phyloP scores from a whole-genome alignment of 2,888 invertebrate genomes.

The Kuschelorhynchus macadamiae region DNA sequence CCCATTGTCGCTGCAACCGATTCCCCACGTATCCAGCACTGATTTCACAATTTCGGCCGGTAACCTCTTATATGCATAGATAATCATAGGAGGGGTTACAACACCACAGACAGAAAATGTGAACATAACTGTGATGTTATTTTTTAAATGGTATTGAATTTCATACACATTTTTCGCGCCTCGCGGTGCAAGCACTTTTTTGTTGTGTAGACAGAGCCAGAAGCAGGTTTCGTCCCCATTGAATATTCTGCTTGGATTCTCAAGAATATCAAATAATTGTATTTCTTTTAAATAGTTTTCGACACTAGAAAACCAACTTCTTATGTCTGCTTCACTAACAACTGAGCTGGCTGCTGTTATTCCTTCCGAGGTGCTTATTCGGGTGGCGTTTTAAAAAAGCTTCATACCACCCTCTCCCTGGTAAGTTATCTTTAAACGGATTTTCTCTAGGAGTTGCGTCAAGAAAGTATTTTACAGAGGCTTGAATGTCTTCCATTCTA shows the following conservation, averaged over 20 bases:
- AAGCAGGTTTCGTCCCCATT: conserved; percentile 1
- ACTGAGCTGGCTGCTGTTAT: conserved; percentile 57
- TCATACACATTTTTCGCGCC: conserved; percentile 33
- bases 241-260: conserved; percentile 50
- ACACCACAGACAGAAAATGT: conserved; percentile 29
- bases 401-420: conserved; percentile 41
- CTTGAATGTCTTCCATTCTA: conserved; percentile 46
- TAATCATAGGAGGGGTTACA: conserved; percentile 34
- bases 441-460: conserved; percentile 37
- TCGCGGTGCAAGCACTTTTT: conserved; percentile 17
- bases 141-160: conserved; percentile 15
- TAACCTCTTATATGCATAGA: conserved; percentile 59
- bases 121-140: conserved; percentile 39
- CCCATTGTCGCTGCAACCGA: conserved; percentile 43
- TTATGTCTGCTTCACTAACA: conserved; percentile 56
- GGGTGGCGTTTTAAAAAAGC: conserved; percentile 56
- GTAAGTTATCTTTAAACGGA: conserved; percentile 41
- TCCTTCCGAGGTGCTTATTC: conserved; percentile 40
- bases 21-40: conserved; percentile 34
- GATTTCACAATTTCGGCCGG: conserved; percentile 15
- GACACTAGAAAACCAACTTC: conserved; percentile 55
- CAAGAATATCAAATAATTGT: conserved; percentile 45
- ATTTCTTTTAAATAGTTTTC: conserved; percentile 51
- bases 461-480: conserved; percentile 42
- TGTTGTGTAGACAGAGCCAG: conserved; percentile 20